phyloP scores from a whole-genome alignment of 2,113 vertebrate genomes.

The Erythrolamprus reginae region DNA sequence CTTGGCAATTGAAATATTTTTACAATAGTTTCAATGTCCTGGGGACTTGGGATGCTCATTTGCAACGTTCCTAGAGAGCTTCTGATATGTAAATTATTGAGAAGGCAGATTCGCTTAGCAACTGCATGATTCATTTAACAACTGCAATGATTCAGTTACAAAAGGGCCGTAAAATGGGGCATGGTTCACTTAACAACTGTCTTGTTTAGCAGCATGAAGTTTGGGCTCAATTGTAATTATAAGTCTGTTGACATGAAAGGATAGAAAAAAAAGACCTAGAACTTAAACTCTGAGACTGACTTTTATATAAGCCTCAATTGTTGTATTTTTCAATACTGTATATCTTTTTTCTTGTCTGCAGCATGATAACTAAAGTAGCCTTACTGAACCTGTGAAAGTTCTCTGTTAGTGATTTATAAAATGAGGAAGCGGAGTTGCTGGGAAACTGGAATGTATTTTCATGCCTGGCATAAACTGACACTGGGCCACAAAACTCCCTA shows the following conservation, averaged over 20 bases:
- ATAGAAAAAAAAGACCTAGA: background rate
- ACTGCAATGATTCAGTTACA: background rate
- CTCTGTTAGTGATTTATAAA: background rate
- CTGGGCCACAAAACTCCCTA: background rate
- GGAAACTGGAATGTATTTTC: background rate
- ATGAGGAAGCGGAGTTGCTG: background rate
- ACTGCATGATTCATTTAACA: background rate
- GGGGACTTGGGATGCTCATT: background rate
- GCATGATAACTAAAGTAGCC: background rate
- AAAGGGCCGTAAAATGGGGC: background rate
- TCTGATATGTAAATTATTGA: background rate
- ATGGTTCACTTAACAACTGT: background rate
- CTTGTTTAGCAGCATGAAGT: background rate
- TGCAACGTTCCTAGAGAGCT: background rate
- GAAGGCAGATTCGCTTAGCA: background rate
- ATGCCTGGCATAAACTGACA: background rate
- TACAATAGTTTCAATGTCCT: background rate
- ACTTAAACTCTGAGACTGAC: background rate
- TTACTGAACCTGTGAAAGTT: background rate
- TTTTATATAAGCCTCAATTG: background rate
- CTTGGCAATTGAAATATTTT: background rate
- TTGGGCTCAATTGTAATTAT: background rate
- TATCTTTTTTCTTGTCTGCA: background rate
- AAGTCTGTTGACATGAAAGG: background rate
- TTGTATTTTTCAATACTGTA: background rate